Percentiles rank a stretch among this genome's conserved stretches.
phyloP scores from a whole-genome alignment of 2,888 invertebrate species.

The Ernsta delagoae region DNA sequence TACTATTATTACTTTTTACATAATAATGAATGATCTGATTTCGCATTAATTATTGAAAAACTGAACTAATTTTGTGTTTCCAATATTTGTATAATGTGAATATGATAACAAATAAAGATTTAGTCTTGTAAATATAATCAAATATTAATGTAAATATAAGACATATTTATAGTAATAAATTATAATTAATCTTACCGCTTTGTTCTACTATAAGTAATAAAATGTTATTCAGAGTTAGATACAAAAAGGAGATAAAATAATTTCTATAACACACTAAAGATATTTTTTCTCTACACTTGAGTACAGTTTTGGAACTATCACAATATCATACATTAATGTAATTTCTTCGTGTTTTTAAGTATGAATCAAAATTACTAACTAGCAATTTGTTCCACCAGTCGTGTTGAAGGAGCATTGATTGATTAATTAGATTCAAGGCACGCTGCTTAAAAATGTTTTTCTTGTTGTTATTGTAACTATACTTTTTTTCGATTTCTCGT shows the following conservation, averaged over 20 bases:
- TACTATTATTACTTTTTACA: not conserved
- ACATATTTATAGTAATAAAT: not conserved
- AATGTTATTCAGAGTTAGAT: not conserved
- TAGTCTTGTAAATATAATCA: slow-evolving; percentile 28
- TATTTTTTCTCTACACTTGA: too few relatives aligned
- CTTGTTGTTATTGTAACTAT: too few relatives aligned
- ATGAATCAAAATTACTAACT: too few relatives aligned
- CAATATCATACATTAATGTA: too few relatives aligned
- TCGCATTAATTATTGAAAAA: not conserved
- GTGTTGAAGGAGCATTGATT: too few relatives aligned
- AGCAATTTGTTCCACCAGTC: too few relatives aligned
- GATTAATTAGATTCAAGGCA: too few relatives aligned
- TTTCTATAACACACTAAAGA: not conserved
- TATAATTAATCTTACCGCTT: not conserved
- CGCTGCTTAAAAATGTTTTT: too few relatives aligned
- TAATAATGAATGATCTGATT: not conserved
- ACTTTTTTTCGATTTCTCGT: too few relatives aligned
- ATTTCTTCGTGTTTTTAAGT: too few relatives aligned
- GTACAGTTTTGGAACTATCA: too few relatives aligned
- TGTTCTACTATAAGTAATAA: not conserved
- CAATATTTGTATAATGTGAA: not conserved
- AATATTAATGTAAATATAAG: slow-evolving; percentile 24
- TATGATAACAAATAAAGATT: slow-evolving; percentile 12
- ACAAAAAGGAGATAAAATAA: not conserved
- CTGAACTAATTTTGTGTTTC: not conserved